Percentiles rank a stretch among this genome's conserved stretches.
Conservation (phyloP, 1,140 invertebrate genomes). For the Adoxophyes honmai region DNA sequence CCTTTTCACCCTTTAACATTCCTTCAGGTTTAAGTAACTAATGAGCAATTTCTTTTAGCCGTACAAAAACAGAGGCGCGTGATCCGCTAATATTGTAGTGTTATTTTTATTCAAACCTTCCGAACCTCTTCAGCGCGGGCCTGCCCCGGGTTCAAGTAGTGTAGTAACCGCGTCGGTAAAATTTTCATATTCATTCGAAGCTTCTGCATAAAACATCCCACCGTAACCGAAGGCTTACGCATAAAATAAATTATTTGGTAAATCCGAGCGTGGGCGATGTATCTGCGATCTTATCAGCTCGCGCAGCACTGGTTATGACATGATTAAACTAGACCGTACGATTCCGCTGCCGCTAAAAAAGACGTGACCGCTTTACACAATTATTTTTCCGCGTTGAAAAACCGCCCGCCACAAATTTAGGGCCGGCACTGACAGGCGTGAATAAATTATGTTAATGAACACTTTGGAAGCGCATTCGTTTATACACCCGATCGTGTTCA, state of each 20-base stretch:
- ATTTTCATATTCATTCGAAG: conserved; percentile 29
- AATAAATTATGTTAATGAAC: conserved; percentile 76
- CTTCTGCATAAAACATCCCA: conserved; percentile 33
- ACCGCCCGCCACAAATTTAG: conserved; percentile 68
- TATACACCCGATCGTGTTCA: conserved; percentile 52
- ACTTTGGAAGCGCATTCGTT: conserved; percentile 68
- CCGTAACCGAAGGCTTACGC: conserved; percentile 32
- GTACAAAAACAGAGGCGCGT: neutral
- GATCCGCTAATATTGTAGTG: neutral
- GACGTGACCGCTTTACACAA: conserved; percentile 62
- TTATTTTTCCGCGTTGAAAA: conserved; percentile 49
- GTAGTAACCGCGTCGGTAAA: conserved; percentile 16
- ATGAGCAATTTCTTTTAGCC: no score
- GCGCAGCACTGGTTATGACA: conserved; percentile 49
- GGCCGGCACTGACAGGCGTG: conserved; percentile 62
- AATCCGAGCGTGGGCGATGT: conserved; percentile 45
- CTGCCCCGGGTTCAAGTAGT: neutral
- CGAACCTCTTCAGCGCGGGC: neutral
- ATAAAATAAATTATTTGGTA: conserved; percentile 53
- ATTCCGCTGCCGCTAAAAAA: conserved; percentile 56
- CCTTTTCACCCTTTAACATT: no score
- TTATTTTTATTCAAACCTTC: neutral
- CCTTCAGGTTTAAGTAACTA: no score
- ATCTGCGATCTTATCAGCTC: conserved; percentile 51
- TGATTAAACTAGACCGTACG: conserved; percentile 58